Evolutionary conservation across 2,888 invertebrate species (phyloP).

Genomic region (Mechanitis messenoides): DNA sequence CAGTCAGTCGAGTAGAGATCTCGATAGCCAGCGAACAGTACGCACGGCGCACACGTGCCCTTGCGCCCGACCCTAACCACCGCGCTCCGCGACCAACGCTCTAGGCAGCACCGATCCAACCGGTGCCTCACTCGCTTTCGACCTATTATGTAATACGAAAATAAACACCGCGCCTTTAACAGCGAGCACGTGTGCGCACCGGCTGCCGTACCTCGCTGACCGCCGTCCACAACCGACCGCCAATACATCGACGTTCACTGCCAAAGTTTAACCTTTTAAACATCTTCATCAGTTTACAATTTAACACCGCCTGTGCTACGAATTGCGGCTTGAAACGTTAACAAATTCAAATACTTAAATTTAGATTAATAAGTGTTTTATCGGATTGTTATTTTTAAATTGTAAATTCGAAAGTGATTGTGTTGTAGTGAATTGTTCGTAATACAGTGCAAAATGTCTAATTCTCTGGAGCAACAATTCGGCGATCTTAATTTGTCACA

Average conservation of each 20-base stretch:
- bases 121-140: slow-evolving; percentile 34
- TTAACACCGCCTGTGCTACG: slow-evolving; percentile 1
- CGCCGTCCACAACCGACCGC: slow-evolving; percentile 27
- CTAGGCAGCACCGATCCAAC: slow-evolving; percentile 27
- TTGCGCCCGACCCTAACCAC: slow-evolving; percentile 44
- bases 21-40: slow-evolving; percentile 57
- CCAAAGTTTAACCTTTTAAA: slow-evolving; percentile 19
- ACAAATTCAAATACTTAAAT: slow-evolving; percentile 2
- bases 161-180: slow-evolving; percentile 52
- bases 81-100: slow-evolving; percentile 39
- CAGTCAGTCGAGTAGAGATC: slow-evolving; percentile 61
- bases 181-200: slow-evolving; percentile 60
- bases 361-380: slow-evolving; percentile 11
- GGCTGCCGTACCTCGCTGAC: slow-evolving; percentile 33
- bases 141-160: slow-evolving; percentile 62
- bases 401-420: slow-evolving; percentile 21
- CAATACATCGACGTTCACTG: slow-evolving; percentile 31
- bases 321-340: slow-evolving; percentile 10
- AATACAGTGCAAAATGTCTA: slow-evolving; percentile 48
- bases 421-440: slow-evolving; percentile 23
- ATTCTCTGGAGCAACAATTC: slow-evolving; percentile 80
- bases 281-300: background rate
- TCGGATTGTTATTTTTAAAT: slow-evolving; percentile 17
- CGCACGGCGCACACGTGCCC: slow-evolving; percentile 63
- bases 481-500: slow-evolving; percentile 81